A percentile compares a stretch with the other conserved stretches of the same genome.
phyloP scores from a whole-genome alignment of 2,113 vertebrate genomes.

The Chaetorhynchus papuensis region DNA sequence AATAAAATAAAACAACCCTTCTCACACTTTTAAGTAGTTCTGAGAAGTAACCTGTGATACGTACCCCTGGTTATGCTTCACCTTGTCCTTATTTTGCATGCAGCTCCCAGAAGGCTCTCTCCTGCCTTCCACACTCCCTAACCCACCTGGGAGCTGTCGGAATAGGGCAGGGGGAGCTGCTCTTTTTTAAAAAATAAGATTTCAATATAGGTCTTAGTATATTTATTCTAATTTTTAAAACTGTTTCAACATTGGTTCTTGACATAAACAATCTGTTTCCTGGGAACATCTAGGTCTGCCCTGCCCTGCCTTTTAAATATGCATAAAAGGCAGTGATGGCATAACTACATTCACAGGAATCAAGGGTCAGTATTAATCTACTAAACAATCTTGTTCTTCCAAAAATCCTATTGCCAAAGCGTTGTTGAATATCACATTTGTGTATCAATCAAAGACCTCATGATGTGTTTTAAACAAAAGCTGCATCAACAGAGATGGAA shows the following conservation, averaged over 20 bases:
- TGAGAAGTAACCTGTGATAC: not conserved
- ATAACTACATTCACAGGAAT: not conserved
- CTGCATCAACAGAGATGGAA: not conserved
- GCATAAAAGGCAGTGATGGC: not conserved
- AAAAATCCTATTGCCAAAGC: not conserved
- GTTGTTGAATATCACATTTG: too few relatives aligned
- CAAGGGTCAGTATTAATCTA: not conserved
- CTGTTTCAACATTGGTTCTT: not conserved
- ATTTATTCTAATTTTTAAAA: not conserved
- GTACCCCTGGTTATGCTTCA: not conserved
- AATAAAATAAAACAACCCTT: not conserved
- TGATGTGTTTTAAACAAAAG: not conserved
- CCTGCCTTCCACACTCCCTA: not conserved
- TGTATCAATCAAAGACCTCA: not conserved
- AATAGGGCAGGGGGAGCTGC: not conserved
- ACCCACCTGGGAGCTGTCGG: not conserved
- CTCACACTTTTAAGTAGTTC: not conserved
- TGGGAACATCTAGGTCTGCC: not conserved
- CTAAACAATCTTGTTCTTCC: not conserved
- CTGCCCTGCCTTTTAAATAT: not conserved
- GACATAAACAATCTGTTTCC: not conserved
- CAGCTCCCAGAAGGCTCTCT: not conserved
- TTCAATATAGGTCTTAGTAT: not conserved
- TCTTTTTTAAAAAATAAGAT: not conserved
- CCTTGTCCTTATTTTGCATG: not conserved